phyloP scores from a whole-genome alignment of 1,140 invertebrate species.

The Pantala flavescens region DNA sequence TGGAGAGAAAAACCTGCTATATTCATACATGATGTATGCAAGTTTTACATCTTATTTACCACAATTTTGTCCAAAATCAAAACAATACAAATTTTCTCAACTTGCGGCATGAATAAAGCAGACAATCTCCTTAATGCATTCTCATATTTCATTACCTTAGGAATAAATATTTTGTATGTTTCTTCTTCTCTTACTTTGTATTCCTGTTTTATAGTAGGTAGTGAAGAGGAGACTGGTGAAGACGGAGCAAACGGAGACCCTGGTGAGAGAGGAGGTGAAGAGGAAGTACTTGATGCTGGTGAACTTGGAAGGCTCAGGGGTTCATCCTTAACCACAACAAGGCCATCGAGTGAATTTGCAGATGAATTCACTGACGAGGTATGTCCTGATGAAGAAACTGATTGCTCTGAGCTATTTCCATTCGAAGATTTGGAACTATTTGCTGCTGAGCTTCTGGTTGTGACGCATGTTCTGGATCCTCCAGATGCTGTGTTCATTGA shows the following conservation, averaged over 20 bases:
- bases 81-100: too few relatives aligned
- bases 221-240: not conserved
- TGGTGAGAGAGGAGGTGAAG: constrained; percentile 22
- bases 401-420: not conserved
- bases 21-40: too few relatives aligned
- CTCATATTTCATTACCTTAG: too few relatives aligned
- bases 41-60: too few relatives aligned
- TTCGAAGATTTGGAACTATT: not conserved
- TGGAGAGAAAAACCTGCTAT: too few relatives aligned
- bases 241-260: not conserved
- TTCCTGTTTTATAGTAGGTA: not conserved
- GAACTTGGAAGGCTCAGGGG: constrained; percentile 30
- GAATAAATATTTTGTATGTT: too few relatives aligned
- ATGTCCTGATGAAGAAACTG: constrained; percentile 29
- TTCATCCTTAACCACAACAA: constrained; percentile 34
- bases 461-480: not conserved
- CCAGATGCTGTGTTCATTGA: constrained; percentile 46
- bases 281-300: constrained; percentile 26
- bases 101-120: too few relatives aligned
- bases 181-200: not conserved
- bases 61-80: too few relatives aligned
- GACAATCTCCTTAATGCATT: too few relatives aligned
- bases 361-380: constrained; percentile 24
- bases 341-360: not conserved
- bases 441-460: constrained; percentile 11